Base-by-base conservation (phyloP, 2,888 invertebrate species). In the Nineta flava region DNA sequence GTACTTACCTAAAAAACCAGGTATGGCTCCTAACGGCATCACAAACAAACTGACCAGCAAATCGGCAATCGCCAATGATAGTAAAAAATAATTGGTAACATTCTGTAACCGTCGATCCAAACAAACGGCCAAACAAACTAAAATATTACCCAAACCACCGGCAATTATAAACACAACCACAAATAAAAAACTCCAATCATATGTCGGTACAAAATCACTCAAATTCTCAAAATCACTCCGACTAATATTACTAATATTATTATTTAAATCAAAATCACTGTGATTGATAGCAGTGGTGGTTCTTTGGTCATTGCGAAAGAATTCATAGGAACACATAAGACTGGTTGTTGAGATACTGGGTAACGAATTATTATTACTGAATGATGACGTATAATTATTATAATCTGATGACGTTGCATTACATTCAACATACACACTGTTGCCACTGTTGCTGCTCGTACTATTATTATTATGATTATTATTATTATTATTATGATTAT, bases 21-120 rank as follows among this genome's bases (percentile, higher is more conserved):
- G 90, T 59, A 94, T 83, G 35, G 95, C 92, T 52, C 91, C 91
- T 65, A 94, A 76, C 3, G 95, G 95, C 95, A 96, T 96, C 50
- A 95, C 95, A 62, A 94, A 85, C 54, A 92, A 69, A 61, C 91
- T 92, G 62, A 95, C 94, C 54, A 95, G 74, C 51, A 95, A 73
- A 71, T 96, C 95, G 48, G 95, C 94, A 49, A 94, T 84, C 43
- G 94, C 93, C 64, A 96, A 69, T 17, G 94, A 94, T 59, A 94
- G 74, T 54, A 95, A 75, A 67, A 95, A 95, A 70, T 94, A 94
- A 71, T 95, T 96, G 55, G 95, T 95, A 55, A 92, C 88, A 68
- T 92, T 95, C 69, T 95, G 94, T 53, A 95, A 71, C 59, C 87
- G 76, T 53, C 87, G 80, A 71, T 96, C 95, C 61, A 91, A 72